Evolutionary conservation across 2,888 invertebrate species (phyloP).

Genomic region (Lordiphosa andalusiaca): DNA sequence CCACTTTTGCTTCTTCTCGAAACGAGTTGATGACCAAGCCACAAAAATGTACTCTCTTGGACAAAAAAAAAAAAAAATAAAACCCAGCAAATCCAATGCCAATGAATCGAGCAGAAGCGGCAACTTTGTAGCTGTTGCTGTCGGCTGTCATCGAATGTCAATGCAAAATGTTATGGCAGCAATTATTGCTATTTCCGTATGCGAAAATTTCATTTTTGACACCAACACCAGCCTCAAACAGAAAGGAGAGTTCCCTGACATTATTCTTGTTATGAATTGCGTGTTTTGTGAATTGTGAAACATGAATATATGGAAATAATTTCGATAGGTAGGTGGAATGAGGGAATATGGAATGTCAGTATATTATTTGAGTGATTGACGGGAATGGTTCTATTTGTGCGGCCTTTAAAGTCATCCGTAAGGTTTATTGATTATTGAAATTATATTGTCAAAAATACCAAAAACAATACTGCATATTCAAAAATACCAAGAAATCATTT

Average conservation of each 20-base stretch:
- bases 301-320: too few species aligned
- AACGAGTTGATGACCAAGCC: constrained; percentile 69
- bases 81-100: constrained; percentile 51
- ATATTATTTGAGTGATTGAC: background rate
- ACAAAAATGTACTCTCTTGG: constrained; percentile 49
- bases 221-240: constrained; percentile 4
- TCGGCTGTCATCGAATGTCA: constrained; percentile 47
- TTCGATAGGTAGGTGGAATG: too few species aligned
- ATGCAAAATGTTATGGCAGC: constrained; percentile 56
- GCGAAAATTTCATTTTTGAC: constrained; percentile 51
- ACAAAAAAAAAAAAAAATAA: constrained; percentile 20
- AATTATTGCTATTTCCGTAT: constrained; percentile 66
- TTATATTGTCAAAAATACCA: too few species aligned
- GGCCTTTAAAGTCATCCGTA: too few species aligned
- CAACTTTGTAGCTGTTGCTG: constrained; percentile 36
- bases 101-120: constrained; percentile 30
- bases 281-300: too few species aligned
- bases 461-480: too few species aligned
- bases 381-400: too few species aligned
- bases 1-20: constrained; percentile 39
- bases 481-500: too few species aligned
- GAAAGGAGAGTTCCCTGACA: too few species aligned
- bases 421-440: too few species aligned
- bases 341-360: too few species aligned
- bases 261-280: too few species aligned